Conservation (phyloP, 2,113 vertebrate species). For the Aspiorhynchus laticeps region DNA sequence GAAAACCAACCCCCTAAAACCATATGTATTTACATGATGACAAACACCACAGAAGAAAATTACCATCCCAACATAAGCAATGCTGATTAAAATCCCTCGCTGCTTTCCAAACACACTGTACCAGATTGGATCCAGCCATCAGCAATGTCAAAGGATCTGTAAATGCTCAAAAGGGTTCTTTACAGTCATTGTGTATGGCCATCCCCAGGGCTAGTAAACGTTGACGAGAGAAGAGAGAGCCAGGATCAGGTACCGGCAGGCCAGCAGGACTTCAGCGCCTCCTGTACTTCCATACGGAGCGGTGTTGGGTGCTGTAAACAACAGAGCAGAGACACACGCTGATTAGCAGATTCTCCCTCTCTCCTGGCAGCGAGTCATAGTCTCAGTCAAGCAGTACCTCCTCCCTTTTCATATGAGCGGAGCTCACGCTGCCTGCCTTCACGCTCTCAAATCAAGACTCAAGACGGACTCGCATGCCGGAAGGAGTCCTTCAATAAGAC, state of each 20-base stretch:
- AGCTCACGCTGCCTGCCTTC: slow-evolving; percentile 30
- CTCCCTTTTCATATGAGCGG: slow-evolving; percentile 7
- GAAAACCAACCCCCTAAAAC: slow-evolving; percentile 69
- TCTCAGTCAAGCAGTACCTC: slow-evolving; percentile 39
- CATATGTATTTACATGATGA: slow-evolving; percentile 97
- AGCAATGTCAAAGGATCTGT: slow-evolving; percentile 89
- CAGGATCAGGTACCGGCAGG: slow-evolving; percentile 93
- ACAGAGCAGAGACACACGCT: slow-evolving; percentile 72
- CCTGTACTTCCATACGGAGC: slow-evolving; percentile 93
- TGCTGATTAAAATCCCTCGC: slow-evolving; percentile 88
- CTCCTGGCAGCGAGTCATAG: slow-evolving; percentile 21
- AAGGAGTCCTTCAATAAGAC: neutral
- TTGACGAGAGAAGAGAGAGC: slow-evolving; percentile 92
- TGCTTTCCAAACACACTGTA: slow-evolving; percentile 86
- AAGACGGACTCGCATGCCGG: neutral
- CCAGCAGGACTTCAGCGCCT: slow-evolving; percentile 85
- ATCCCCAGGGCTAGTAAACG: slow-evolving; percentile 88
- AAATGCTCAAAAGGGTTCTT: slow-evolving; percentile 88
- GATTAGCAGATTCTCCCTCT: slow-evolving; percentile 46
- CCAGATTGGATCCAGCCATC: slow-evolving; percentile 92
- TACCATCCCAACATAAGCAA: slow-evolving; percentile 84
- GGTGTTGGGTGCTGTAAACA: slow-evolving; percentile 90
- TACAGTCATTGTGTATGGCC: slow-evolving; percentile 88
- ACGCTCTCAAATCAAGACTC: slow-evolving; percentile 25
- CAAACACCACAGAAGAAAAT: slow-evolving; percentile 83